Base-by-base conservation (phyloP, 2,797 vertebrate species). In the Takifugu ocellatus region DNA sequence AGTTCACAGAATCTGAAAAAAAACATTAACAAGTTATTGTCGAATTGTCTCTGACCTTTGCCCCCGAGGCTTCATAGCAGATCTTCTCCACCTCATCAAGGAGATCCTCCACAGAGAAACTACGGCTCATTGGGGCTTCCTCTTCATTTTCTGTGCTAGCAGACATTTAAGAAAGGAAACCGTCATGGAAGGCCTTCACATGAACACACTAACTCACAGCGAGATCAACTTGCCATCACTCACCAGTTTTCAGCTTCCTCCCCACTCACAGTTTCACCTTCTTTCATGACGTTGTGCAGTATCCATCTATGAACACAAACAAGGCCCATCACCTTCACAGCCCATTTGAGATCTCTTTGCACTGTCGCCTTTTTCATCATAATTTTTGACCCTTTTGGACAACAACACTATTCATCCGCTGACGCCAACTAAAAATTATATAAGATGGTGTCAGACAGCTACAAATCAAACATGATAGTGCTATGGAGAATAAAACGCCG, bases 41-140 rank as follows among this genome's bases (percentile, higher is more conserved):
- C 29, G 6, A 48, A 11, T 17, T 7, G 14, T 12, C 10, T 3
- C 72, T 71, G 55, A 92, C 92, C 91, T 93, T 93, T 0, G 84
- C 84, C 48, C 80, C 87, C 0, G 89, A 82, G 29, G 90, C 85
- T 36, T 90, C 86, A 31, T 90, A 91, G 62, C 91, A 88, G 66
- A 93, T 90, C 85, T 92, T 92, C 87, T 91, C 92, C 78, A 93
- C 91, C 76, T 93, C 92, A 63, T 92, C 91, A 0, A 93, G 86
- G 61, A 93, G 89, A 69, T 93, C 92, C 65, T 93, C 92, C 2
- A 93, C 91, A 0, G 92, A 93, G 77, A 93, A 93, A 55, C 90
- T 92, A 6, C 88, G 84, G 70, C 87, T 90, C 61, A 93, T 92
- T 43, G 88, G 88, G 54, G 58, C 76, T 61, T 86, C 83, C 54